These are phyloP conservation scores for Phaethon lepturus DNA, from an alignment of 2,113 vertebrate species.

Conservation along the genomic window DNA sequence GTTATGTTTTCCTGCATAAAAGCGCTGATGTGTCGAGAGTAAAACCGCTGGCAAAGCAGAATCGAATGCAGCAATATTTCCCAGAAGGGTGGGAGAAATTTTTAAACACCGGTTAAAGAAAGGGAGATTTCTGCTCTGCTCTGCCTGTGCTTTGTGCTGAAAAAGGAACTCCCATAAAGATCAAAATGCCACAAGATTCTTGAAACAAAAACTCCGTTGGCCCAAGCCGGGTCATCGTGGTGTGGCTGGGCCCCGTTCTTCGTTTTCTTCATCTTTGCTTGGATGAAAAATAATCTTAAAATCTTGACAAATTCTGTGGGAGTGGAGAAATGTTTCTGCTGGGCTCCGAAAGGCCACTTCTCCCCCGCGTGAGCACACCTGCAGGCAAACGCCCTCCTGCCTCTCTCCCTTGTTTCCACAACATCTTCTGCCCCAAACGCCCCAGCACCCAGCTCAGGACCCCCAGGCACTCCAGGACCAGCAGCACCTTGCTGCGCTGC, in stretches of 20 bases:
- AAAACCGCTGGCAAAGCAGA: neutral
- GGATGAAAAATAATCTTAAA: neutral
- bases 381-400: neutral
- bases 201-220: neutral
- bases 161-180: neutral
- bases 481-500: neutral
- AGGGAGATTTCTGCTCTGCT: neutral
- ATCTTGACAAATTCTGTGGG: neutral
- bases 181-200: neutral
- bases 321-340: neutral
- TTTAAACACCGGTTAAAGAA: rapidly evolving
- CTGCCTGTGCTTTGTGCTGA: neutral
- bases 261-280: neutral
- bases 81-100: neutral
- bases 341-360: neutral
- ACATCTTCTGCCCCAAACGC: neutral
- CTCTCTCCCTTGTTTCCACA: neutral
- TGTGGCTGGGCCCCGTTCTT: neutral
- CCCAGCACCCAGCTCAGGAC: neutral
- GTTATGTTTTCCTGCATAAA: neutral
- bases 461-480: neutral
- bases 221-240: neutral
- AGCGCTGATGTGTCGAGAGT: neutral
- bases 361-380: rapidly evolving
- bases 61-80: neutral